A percentile compares a stretch with the other conserved stretches of the same genome.
These are phyloP conservation scores for Misgurnus anguillicaudatus DNA, from an alignment of 2,113 vertebrate species.

Conservation along the genomic window DNA sequence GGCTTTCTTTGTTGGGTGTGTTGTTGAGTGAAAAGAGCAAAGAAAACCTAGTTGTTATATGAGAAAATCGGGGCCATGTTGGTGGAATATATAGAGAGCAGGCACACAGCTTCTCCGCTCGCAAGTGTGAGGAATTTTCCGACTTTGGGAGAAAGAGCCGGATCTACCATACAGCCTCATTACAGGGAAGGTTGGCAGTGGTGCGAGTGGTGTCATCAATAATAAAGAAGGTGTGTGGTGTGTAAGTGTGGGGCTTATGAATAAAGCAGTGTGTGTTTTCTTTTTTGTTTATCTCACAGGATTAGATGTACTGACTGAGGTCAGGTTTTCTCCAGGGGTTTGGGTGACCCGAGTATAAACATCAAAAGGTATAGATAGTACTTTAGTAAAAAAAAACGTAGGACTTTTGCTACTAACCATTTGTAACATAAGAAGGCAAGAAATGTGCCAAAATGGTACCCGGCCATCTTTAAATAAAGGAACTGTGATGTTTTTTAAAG, in stretches of 20 bases:
- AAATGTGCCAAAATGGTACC: no score
- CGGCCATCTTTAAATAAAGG: no score
- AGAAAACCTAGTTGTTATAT: neutral
- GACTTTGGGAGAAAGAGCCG: conserved; percentile 23
- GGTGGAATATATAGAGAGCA: conserved; percentile 28
- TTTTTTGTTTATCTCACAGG: conserved; percentile 35
- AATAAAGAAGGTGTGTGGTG: conserved; percentile 52
- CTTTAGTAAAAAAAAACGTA: no score
- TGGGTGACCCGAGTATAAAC: conserved; percentile 48
- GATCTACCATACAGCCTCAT: conserved; percentile 46
- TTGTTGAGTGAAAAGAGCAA: conserved; percentile 14
- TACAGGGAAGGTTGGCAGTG: conserved; percentile 44
- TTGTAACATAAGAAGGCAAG: no score
- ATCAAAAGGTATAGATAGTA: conserved; percentile 30
- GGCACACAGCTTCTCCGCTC: neutral
- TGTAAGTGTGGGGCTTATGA: conserved; percentile 45
- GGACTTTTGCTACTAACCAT: no score
- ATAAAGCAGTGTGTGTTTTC: conserved; percentile 45
- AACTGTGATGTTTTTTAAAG: no score
- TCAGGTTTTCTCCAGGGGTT: conserved; percentile 36
- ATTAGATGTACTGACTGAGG: conserved; percentile 41
- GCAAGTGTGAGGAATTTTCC: conserved; percentile 22
- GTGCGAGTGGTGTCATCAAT: conserved; percentile 45
- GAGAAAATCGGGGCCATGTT: conserved; percentile 42
- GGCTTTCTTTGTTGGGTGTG: neutral